Base-by-base conservation (phyloP, 2,797 vertebrate species). In the Naso thynnoides region DNA sequence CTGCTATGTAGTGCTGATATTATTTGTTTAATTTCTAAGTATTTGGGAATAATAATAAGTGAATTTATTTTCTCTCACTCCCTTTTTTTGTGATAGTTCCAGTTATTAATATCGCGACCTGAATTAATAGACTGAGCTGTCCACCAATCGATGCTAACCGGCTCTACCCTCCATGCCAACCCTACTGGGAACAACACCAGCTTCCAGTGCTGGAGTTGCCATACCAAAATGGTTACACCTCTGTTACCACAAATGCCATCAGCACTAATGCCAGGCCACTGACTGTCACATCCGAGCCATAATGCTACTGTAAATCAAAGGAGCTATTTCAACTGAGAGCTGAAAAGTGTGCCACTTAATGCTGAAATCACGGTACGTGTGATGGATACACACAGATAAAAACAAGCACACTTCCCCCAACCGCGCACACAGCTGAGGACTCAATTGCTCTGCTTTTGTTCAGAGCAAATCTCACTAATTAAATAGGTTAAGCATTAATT, bases 401-500 rank as follows among this genome's bases (percentile, higher is more conserved):
- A 58, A 78, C 69, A 73, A 14, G 48, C 56, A 58, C 68, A 48
- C 53, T 10, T 7, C 15, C 41, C 44, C 57, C 29, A 55, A 31
- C 50, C 76, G 24, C 71, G 55, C 53, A 67, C 59, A 29, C 9
- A 71, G 55, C 24, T 52, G 74, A 82, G 47, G 81, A 91, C 87
- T 92, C 87, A 86, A 93, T 93, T 90, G 91, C 86, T 91, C 81
- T 82, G 84, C 81, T 75, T 86, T 81, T 84, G 86, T 92, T 91
- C 79, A 70, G 82, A 90, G 91, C 81, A 92, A 93, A 94, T 90
- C 91, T 90, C 79, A 87, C 92, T 94, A 94, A 95, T 95, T 93
- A 94, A 95, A 94, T 92, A 92, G 81, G 81, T 87, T 85, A 85
- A 83, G 73, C 90, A 94, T 95, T 91, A 94, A 94, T 94, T 93